phyloP scores from a whole-genome alignment of 1,140 invertebrate genomes.

The Drosophila gunungcola region DNA sequence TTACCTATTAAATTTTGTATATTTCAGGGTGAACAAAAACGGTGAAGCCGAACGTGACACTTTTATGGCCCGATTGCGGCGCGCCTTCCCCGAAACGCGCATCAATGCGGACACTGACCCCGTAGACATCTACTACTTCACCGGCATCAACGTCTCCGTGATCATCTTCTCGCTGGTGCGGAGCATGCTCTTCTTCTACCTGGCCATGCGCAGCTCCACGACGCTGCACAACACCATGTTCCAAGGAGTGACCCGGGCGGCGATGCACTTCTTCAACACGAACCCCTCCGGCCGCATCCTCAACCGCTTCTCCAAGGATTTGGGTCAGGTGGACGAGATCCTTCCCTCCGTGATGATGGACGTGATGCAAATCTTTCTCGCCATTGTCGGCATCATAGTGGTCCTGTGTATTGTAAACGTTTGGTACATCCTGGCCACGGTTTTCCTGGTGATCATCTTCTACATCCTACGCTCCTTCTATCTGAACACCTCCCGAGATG shows the following conservation, averaged over 20 bases:
- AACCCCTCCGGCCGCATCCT: conserved; percentile 91
- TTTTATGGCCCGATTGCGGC: conserved; percentile 52
- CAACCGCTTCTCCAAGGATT: conserved; percentile 94
- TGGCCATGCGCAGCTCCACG: conserved; percentile 90
- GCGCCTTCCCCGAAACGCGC: conserved; percentile 52
- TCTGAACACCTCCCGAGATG: conserved; percentile 91
- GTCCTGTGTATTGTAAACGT: conserved; percentile 91
- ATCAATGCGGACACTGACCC: conserved; percentile 71
- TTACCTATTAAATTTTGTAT: background rate
- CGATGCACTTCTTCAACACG: conserved; percentile 93
- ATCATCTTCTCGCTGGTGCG: conserved; percentile 87
- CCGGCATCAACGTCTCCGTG: conserved; percentile 87
- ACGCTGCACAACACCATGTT: conserved; percentile 93
- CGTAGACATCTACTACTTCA: conserved; percentile 84
- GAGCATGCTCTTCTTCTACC: conserved; percentile 88
- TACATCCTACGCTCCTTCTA: conserved; percentile 91
- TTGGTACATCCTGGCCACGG: conserved; percentile 90
- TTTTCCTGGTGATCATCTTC: conserved; percentile 89
- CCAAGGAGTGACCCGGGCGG: conserved; percentile 88
- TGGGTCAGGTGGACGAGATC: conserved; percentile 94
- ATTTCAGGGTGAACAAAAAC: conserved; percentile 77
- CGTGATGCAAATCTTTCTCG: conserved; percentile 89
- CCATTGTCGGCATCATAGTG: conserved; percentile 90
- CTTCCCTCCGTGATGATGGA: conserved; percentile 91
- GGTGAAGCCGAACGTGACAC: conserved; percentile 48